phyloP scores from a whole-genome alignment of 2,797 vertebrate genomes.

The Gobionotothen gibberifrons region DNA sequence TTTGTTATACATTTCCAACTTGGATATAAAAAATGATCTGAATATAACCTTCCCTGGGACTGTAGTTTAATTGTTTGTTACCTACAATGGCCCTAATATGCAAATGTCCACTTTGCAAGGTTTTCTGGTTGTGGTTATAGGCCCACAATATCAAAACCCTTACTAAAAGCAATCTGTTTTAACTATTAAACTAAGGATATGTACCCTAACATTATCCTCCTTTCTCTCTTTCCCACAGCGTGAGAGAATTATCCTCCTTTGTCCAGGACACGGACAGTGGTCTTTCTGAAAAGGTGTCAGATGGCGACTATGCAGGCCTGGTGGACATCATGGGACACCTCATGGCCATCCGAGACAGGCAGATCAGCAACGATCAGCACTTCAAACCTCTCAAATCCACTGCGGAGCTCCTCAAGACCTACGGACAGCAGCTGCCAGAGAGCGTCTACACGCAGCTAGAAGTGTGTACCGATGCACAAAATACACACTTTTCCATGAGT shows the following conservation, averaged over 20 bases:
- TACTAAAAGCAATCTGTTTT: neutral
- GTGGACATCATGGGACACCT: conserved; percentile 81
- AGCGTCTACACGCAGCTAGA: conserved; percentile 81
- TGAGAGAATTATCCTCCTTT: conserved; percentile 82
- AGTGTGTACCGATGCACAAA: conserved; percentile 62
- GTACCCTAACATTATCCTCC: neutral
- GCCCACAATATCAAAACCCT: neutral
- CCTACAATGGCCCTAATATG: no score
- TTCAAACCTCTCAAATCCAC: conserved; percentile 85
- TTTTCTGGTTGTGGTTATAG: neutral
- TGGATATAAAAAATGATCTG: no score
- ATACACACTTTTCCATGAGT: neutral
- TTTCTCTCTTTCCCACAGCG: conserved; percentile 55
- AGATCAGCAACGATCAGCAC: conserved; percentile 79
- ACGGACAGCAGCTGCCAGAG: conserved; percentile 82
- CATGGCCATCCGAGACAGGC: conserved; percentile 79
- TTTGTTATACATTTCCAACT: no score
- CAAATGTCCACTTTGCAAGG: no score
- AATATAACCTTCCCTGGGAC: no score
- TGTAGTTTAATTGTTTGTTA: no score
- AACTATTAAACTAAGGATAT: neutral
- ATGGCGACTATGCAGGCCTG: conserved; percentile 78
- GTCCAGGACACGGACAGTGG: conserved; percentile 78
- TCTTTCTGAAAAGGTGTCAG: conserved; percentile 75
- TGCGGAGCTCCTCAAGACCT: conserved; percentile 83